Evolutionary conservation across 2,888 invertebrate genomes (phyloP).

Genomic region (Pyrgus malvae): DNA sequence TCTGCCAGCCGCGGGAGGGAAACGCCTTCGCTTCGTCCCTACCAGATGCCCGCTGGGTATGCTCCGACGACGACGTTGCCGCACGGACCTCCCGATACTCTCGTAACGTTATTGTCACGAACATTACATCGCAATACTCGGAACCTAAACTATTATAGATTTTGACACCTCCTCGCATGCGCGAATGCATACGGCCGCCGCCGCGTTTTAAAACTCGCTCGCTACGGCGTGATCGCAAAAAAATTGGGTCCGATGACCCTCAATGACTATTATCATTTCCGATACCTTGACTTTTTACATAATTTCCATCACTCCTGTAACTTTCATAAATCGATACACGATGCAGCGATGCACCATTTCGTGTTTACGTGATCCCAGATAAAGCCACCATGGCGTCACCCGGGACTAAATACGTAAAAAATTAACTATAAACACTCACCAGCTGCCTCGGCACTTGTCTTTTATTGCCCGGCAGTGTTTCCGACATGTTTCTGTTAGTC

Average conservation of each 20-base stretch:
- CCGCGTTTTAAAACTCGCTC: constrained; percentile 73
- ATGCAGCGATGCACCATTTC: constrained; percentile 82
- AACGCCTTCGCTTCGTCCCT: constrained; percentile 60
- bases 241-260: constrained; percentile 70
- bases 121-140: constrained; percentile 58
- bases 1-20: constrained; percentile 66
- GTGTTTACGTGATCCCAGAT: constrained; percentile 85
- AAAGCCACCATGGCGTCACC: constrained; percentile 85
- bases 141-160: constrained; percentile 77
- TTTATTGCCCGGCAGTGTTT: constrained; percentile 81
- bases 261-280: constrained; percentile 50
- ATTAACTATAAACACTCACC: constrained; percentile 82
- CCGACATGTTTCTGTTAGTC: constrained; percentile 80
- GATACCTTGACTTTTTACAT: constrained; percentile 43
- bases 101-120: constrained; percentile 49
- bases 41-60: constrained; percentile 60
- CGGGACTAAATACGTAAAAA: constrained; percentile 81
- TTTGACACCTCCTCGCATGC: constrained; percentile 80
- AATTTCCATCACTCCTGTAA: constrained; percentile 49
- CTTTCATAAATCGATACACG: constrained; percentile 77
- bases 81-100: constrained; percentile 49
- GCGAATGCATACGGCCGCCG: constrained; percentile 79
- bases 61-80: constrained; percentile 55
- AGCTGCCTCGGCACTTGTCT: constrained; percentile 83
- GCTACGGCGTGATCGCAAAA: constrained; percentile 73